phyloP scores from a whole-genome alignment of 2,888 invertebrate species.

The Blastobasis lacticolella region DNA sequence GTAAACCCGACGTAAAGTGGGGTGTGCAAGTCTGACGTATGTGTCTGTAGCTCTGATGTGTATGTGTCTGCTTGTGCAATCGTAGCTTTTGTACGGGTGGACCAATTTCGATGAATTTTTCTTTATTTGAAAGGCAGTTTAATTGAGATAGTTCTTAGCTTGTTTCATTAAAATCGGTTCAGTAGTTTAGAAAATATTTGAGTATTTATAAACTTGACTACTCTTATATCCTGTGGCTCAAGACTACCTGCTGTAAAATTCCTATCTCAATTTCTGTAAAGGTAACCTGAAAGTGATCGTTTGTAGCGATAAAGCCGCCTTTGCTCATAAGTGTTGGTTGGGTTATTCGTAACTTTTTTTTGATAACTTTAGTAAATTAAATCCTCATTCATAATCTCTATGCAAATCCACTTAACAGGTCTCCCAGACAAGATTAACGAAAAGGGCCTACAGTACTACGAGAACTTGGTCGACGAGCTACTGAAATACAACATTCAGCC shows the following conservation, averaged over 20 bases:
- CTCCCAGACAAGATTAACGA: constrained; percentile 45
- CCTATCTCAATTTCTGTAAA: too few relatives aligned
- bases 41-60: neutral
- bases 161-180: too few relatives aligned
- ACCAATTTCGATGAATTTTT: too few relatives aligned
- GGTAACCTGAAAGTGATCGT: neutral
- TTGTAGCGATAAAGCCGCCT: too few relatives aligned
- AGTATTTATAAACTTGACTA: too few relatives aligned
- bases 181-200: too few relatives aligned
- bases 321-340: too few relatives aligned
- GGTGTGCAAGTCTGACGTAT: neutral
- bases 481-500: constrained; percentile 44
- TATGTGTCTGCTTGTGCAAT: neutral
- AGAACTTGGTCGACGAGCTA: constrained; percentile 67
- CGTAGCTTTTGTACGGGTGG: too few relatives aligned
- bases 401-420: constrained; percentile 24
- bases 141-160: too few relatives aligned
- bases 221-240: too few relatives aligned
- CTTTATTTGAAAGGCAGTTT: neutral
- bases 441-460: constrained; percentile 67
- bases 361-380: neutral
- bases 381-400: neutral
- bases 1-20: neutral
- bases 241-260: too few relatives aligned
- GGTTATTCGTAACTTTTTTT: neutral